Base-by-base conservation (phyloP, 2,888 invertebrate genomes). In the Osmoderma eremita region DNA sequence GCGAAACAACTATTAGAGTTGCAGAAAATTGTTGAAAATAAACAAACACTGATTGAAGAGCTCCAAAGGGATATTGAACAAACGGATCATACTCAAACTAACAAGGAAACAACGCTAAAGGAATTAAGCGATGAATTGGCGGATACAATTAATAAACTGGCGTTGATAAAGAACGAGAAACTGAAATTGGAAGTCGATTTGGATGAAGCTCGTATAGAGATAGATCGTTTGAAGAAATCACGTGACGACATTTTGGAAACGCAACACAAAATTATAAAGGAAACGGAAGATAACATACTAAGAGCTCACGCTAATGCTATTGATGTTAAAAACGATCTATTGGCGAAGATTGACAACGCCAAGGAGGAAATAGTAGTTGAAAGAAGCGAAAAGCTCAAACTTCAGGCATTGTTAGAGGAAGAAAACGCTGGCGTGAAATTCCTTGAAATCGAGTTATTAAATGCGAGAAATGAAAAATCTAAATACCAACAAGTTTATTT, bases 221-320 rank as follows among this genome's bases (percentile, higher is more conserved):
- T 76, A n/a, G 69, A 72, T 15, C 76, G 74, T 70, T 70, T 74
- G n/a, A 76, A 77, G 51, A 73, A 72, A 42, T 73, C 72, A 12
- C 70, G 74, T 10, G 74, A 75, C 22, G 76, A 78, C 50, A 73
- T 78, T 30, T 17, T 78, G 2, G 74, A 78, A 62, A 69, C 72
- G 3, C 76, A 78, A 64, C 73, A 73, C 4, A 75, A 74, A 67
- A 72, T 75, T 18, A 73, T 77, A 68, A 75, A 77, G 65, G 76
- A 80, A 62, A 77, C 76, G 0, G 77, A 79, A 58, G 65, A 67
- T 45, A 77, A 73, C 50, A 70, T 78, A 15, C 45, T 74, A 15
- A 67, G 73, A 20, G 78, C 76, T 0, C 78, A 77, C 24, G 72
- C 76, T 67, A 74, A 72, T 45, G 72, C 75, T 1, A 68, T 75